These are phyloP conservation scores for Machaerirhynchus nigripectus DNA, from an alignment of 2,113 vertebrate genomes.

Conservation along the genomic window DNA sequence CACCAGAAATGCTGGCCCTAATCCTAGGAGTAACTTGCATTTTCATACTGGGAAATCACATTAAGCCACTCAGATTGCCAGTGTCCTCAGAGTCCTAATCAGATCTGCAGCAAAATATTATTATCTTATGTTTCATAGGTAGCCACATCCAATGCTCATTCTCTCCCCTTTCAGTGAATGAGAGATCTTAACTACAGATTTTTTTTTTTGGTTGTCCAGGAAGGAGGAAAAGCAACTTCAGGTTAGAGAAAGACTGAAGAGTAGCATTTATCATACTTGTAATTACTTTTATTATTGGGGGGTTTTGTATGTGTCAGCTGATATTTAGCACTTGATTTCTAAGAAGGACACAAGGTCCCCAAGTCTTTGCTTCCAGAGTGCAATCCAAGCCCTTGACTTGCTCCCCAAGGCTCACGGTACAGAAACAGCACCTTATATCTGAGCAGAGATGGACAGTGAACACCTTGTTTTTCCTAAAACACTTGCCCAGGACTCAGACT, in stretches of 20 bases:
- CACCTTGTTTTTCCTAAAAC: background rate
- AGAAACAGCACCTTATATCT: accelerated
- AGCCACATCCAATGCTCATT: background rate
- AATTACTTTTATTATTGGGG: background rate
- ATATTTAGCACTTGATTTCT: background rate
- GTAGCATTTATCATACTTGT: background rate
- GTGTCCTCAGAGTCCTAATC: background rate
- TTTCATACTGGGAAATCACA: constrained; percentile 19
- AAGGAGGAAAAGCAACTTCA: background rate
- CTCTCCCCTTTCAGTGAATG: background rate
- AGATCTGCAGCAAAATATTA: constrained; percentile 14
- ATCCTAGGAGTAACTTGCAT: background rate
- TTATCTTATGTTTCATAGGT: background rate
- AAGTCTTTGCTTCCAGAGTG: background rate
- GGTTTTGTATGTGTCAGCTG: background rate
- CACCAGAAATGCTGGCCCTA: background rate
- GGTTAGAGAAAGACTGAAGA: background rate
- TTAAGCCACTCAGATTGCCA: background rate
- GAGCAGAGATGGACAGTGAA: accelerated
- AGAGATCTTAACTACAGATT: background rate
- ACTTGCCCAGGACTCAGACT: background rate
- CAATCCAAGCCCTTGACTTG: background rate
- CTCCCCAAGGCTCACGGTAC: accelerated
- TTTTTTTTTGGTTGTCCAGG: background rate
- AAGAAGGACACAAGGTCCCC: background rate